phyloP scores from a whole-genome alignment of 1,140 invertebrate species.

The Pseudomyrmex cubaensis region DNA sequence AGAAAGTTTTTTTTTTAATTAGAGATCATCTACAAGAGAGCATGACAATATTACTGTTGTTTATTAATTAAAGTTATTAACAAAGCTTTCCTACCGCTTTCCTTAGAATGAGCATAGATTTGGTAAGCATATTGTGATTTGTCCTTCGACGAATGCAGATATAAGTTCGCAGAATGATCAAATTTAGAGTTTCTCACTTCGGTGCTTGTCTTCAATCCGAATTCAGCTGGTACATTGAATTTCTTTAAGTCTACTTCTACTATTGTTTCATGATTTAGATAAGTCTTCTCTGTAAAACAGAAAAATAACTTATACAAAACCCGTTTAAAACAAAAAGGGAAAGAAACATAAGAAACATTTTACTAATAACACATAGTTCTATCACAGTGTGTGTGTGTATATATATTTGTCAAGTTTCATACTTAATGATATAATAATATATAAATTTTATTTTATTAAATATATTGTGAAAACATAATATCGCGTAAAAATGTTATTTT shows the following conservation, averaged over 20 bases:
- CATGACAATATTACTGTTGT: not conserved
- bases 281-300: constrained; percentile 72
- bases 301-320: constrained; percentile 1
- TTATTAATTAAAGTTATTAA: constrained; percentile 17
- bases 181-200: constrained; percentile 86
- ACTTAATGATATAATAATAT: too few species aligned
- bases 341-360: not conserved
- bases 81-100: constrained; percentile 78
- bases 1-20: not conserved
- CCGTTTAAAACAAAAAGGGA: not conserved
- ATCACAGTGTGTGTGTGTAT: too few species aligned
- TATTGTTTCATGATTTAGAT: constrained; percentile 86
- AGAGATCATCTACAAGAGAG: not conserved
- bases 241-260: constrained; percentile 89
- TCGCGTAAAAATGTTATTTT: too few species aligned
- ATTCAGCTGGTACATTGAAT: constrained; percentile 89
- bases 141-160: constrained; percentile 87
- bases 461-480: not conserved
- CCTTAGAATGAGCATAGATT: constrained; percentile 87
- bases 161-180: constrained; percentile 89
- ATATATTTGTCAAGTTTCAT: too few species aligned
- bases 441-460: too few species aligned
- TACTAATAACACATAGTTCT: not conserved
- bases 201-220: constrained; percentile 88
- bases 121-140: constrained; percentile 90